phyloP scores from a whole-genome alignment of 2,113 vertebrate species.

The Sinocyclocheilus grahami region DNA sequence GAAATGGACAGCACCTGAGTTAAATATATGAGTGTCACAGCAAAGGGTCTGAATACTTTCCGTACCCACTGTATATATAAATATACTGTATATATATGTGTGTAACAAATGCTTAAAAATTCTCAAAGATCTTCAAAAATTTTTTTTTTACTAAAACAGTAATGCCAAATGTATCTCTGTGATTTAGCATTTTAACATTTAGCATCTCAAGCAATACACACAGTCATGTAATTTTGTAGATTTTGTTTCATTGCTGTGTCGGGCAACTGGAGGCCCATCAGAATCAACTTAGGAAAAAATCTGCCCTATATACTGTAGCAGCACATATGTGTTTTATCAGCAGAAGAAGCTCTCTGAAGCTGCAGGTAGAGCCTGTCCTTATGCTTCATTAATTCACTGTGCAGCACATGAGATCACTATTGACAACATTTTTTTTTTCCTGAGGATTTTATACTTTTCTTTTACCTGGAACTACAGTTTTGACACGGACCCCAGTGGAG shows the following conservation, averaged over 20 bases:
- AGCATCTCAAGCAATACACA: too few relatives aligned
- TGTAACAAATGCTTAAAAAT: too few relatives aligned
- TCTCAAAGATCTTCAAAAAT: not conserved
- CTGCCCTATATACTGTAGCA: conserved; percentile 69
- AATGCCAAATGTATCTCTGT: not conserved
- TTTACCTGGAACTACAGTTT: conserved; percentile 87
- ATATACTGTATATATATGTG: too few relatives aligned
- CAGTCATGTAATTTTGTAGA: too few relatives aligned
- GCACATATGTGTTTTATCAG: too few relatives aligned
- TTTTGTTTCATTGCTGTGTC: not conserved
- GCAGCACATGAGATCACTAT: not conserved
- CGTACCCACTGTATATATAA: too few relatives aligned
- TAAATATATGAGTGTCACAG: too few relatives aligned
- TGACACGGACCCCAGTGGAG: conserved; percentile 81
- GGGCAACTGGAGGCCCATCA: conserved; percentile 50
- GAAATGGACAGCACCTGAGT: too few relatives aligned
- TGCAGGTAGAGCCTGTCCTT: conserved; percentile 44
- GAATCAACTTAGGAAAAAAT: conserved; percentile 71
- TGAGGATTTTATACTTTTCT: not conserved
- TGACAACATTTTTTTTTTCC: too few relatives aligned
- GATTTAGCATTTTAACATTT: not conserved
- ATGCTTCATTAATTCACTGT: not conserved
- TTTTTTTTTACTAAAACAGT: not conserved
- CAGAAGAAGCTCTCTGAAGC: conserved; percentile 47
- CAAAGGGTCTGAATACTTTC: too few relatives aligned